Percentiles rank a stretch among this genome's conserved stretches.
Conservation (phyloP, 2,113 vertebrate genomes). For the Festucalex cinctus region DNA sequence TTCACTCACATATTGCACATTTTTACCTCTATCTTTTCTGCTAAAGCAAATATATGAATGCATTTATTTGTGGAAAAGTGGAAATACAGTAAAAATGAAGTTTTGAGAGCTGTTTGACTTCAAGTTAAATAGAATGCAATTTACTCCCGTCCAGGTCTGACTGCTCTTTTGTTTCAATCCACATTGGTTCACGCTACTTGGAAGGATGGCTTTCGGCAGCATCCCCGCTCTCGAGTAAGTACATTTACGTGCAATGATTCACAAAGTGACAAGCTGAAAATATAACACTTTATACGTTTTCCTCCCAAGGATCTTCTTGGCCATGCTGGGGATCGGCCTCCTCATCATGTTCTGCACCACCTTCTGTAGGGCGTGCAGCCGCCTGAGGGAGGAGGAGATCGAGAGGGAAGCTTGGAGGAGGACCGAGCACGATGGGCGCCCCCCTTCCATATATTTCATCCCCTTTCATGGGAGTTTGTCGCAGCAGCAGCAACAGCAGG, state of each 20-base stretch:
- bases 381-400: constrained; percentile 29
- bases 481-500: constrained; percentile 4
- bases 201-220: neutral
- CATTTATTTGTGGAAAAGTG: too few relatives aligned
- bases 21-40: too few relatives aligned
- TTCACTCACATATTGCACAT: too few relatives aligned
- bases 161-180: neutral
- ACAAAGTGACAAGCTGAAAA: neutral
- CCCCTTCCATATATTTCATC: constrained; percentile 52
- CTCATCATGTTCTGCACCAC: constrained; percentile 56
- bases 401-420: constrained; percentile 24
- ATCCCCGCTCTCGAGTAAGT: constrained; percentile 7
- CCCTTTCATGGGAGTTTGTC: constrained; percentile 45
- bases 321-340: constrained; percentile 53
- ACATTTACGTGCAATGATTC: neutral
- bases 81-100: too few relatives aligned
- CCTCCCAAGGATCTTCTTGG: constrained; percentile 52
- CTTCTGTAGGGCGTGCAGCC: constrained; percentile 45
- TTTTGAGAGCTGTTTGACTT: neutral
- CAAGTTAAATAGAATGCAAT: neutral
- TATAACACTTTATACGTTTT: neutral
- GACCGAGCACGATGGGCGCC: neutral
- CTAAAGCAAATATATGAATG: too few relatives aligned
- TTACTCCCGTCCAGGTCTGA: constrained; percentile 24
- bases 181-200: neutral